phyloP scores from a whole-genome alignment of 2,113 vertebrate species.

The Colinus virginianus region DNA sequence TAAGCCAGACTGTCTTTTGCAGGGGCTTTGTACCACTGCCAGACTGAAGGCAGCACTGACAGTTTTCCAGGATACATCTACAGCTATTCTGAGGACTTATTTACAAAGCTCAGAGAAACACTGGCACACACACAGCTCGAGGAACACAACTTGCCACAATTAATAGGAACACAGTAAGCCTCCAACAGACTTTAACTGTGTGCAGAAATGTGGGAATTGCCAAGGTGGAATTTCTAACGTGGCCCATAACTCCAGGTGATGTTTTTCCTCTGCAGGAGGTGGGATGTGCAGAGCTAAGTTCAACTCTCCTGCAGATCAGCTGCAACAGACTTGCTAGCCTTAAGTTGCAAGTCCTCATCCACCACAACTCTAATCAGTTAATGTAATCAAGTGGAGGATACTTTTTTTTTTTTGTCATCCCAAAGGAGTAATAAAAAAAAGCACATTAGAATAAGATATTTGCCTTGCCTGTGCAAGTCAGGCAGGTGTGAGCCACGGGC shows the following conservation, averaged over 20 bases:
- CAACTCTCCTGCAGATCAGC: background rate
- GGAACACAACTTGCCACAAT: background rate
- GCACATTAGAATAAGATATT: background rate
- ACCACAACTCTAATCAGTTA: background rate
- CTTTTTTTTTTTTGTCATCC: background rate
- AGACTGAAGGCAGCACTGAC: background rate
- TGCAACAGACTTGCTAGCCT: background rate
- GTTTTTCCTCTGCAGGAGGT: background rate
- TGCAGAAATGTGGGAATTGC: background rate
- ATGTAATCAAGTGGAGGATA: background rate
- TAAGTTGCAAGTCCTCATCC: background rate
- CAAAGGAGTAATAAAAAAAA: too few species aligned
- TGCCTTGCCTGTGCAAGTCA: background rate
- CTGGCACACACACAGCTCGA: fast-evolving
- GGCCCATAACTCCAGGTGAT: background rate
- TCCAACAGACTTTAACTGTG: background rate
- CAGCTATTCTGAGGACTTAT: background rate
- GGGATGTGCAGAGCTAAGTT: background rate
- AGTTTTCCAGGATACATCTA: background rate
- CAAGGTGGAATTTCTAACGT: background rate
- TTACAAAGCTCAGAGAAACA: background rate
- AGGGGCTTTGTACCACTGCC: background rate
- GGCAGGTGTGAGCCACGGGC: background rate
- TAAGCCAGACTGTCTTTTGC: background rate
- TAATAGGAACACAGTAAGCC: fast-evolving